These are phyloP conservation scores for Enteromius trimaculatus DNA, from an alignment of 2,797 vertebrate species.

Conservation along the genomic window DNA sequence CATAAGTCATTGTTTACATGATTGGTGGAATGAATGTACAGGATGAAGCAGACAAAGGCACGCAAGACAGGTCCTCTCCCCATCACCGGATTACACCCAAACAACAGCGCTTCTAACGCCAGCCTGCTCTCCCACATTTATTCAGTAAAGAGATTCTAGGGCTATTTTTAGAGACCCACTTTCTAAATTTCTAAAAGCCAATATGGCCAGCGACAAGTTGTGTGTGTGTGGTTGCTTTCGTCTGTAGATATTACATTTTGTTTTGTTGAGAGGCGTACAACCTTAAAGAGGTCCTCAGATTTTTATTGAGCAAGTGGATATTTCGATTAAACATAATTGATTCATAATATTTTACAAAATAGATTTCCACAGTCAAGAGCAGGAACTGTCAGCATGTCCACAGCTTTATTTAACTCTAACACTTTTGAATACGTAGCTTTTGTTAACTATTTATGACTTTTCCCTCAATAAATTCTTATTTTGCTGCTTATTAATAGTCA, in stretches of 20 bases:
- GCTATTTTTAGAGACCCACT: conserved; percentile 59
- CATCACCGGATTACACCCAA: conserved; percentile 51
- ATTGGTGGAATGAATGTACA: conserved; percentile 47
- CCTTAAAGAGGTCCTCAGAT: not conserved
- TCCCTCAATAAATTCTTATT: too few species aligned
- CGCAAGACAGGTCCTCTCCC: conserved; percentile 13
- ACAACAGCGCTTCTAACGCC: conserved; percentile 37
- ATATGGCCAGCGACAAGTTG: not conserved
- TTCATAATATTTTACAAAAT: not conserved
- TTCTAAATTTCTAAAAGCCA: conserved; percentile 20
- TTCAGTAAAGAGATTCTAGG: conserved; percentile 47
- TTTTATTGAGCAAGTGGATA: not conserved
- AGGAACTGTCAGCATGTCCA: not conserved
- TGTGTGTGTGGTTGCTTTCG: not conserved
- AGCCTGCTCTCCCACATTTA: conserved; percentile 25
- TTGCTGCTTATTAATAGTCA: too few species aligned
- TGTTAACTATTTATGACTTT: too few species aligned
- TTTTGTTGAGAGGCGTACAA: not conserved
- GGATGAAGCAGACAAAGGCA: conserved; percentile 46
- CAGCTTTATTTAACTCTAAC: not conserved
- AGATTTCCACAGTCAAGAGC: not conserved
- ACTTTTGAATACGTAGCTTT: too few species aligned
- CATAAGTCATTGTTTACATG: conserved; percentile 52
- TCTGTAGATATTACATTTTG: not conserved
- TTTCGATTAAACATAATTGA: not conserved